phyloP scores from a whole-genome alignment of 2,797 vertebrate genomes.

The Chrosomus eos region DNA sequence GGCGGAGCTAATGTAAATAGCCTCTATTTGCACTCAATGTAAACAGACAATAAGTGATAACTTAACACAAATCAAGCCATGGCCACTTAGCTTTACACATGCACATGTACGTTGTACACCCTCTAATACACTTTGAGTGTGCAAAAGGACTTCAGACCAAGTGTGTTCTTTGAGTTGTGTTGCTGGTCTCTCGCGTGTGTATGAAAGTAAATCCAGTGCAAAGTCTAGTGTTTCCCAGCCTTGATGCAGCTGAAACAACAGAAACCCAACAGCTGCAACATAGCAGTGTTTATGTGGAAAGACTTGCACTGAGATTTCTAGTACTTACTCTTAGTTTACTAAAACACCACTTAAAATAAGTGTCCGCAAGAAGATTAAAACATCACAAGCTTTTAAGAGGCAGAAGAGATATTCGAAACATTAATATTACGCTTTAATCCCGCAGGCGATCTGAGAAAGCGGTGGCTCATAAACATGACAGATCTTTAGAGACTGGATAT shows the following conservation, averaged over 20 bases:
- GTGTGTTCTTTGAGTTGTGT: not conserved
- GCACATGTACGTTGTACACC: not conserved
- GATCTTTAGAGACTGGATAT: not conserved
- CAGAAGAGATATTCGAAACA: not conserved
- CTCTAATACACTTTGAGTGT: not conserved
- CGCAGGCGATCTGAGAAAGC: not conserved
- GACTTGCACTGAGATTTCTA: not conserved
- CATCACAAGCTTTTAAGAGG: not conserved
- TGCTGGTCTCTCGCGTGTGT: slow-evolving; percentile 4
- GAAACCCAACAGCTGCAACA: slow-evolving; percentile 23
- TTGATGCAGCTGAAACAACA: slow-evolving; percentile 45
- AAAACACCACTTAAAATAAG: slow-evolving; percentile 16
- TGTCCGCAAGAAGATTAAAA: slow-evolving; percentile 6
- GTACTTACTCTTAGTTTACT: too few species aligned
- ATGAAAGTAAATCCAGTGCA: not conserved
- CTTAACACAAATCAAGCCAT: not conserved
- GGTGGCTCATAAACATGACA: not conserved
- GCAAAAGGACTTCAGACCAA: not conserved
- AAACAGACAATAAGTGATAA: not conserved
- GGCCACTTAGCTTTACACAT: not conserved
- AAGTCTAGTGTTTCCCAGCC: slow-evolving; percentile 22
- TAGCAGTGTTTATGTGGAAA: not conserved
- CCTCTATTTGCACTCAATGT: not conserved
- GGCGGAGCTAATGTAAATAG: slow-evolving; percentile 1
- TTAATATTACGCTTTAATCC: not conserved